These are phyloP conservation scores for Macrophya annulata DNA, from an alignment of 2,888 invertebrate species.

Conservation along the genomic window DNA sequence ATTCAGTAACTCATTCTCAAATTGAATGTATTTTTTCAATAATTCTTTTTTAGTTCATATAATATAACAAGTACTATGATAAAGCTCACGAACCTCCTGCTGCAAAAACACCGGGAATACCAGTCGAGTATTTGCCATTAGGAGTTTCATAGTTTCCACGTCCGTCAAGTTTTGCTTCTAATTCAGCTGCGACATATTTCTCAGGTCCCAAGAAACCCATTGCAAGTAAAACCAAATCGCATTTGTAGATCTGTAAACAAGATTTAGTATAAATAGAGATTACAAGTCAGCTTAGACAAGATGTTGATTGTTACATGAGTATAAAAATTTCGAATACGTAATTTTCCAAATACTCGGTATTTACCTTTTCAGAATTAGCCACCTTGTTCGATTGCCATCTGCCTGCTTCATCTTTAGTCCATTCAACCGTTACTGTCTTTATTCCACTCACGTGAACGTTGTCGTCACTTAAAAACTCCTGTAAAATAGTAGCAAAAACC, in stretches of 20 bases:
- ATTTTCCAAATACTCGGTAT: not conserved
- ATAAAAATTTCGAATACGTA: not conserved
- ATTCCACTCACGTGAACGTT: conserved; percentile 95
- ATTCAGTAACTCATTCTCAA: not conserved
- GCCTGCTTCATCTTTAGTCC: conserved; percentile 95
- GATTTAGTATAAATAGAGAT: conserved; percentile 27
- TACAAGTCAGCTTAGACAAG: not conserved
- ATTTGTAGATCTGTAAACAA: conserved; percentile 85
- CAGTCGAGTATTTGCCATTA: conserved; percentile 89
- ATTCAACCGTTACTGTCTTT: conserved; percentile 93
- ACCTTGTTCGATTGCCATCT: conserved; percentile 97
- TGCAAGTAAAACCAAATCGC: conserved; percentile 96
- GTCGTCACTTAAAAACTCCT: conserved; percentile 95
- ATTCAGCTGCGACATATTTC: conserved; percentile 91
- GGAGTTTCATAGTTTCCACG: conserved; percentile 95
- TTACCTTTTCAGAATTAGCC: conserved; percentile 87
- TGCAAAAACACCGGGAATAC: conserved; percentile 93
- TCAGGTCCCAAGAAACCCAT: conserved; percentile 99
- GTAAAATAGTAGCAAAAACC: not conserved
- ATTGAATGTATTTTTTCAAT: not conserved
- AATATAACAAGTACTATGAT: conserved; percentile 12
- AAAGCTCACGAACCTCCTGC: conserved; percentile 90
- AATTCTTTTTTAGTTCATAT: not conserved
- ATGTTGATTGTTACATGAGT: not conserved
- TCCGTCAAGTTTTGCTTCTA: conserved; percentile 90